These are phyloP conservation scores for Staurois parvus DNA, from an alignment of 2,797 vertebrate genomes.

Conservation along the genomic window DNA sequence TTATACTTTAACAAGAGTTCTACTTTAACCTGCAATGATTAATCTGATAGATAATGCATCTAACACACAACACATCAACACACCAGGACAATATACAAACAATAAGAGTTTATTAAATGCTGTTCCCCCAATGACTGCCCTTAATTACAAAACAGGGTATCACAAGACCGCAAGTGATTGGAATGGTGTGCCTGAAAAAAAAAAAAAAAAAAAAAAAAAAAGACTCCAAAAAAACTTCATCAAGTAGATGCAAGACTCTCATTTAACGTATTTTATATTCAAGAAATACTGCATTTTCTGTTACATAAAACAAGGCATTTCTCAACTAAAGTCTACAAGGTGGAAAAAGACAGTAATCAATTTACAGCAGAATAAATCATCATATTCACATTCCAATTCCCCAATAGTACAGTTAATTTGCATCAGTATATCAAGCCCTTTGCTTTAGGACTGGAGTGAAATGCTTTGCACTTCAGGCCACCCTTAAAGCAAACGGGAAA, in stretches of 20 bases:
- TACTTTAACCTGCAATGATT: neutral
- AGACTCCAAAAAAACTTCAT: conserved; percentile 66
- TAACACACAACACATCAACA: conserved; percentile 51
- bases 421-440: neutral
- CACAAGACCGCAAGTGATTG: conserved; percentile 83
- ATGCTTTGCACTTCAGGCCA: neutral
- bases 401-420: neutral
- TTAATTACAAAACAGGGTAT: conserved; percentile 90
- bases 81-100: conserved; percentile 86
- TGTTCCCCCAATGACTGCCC: conserved; percentile 86
- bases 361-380: conserved; percentile 13
- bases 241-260: conserved; percentile 74
- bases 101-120: conserved; percentile 93
- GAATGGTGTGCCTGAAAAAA: conserved; percentile 91
- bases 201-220: conserved; percentile 73
- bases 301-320: conserved; percentile 72
- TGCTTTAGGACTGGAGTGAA: neutral
- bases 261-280: conserved; percentile 61
- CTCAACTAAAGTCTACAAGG: conserved; percentile 24
- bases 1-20: too few species aligned
- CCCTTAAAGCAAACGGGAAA: neutral
- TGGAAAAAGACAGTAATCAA: conserved; percentile 22
- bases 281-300: conserved; percentile 70
- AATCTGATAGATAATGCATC: conserved; percentile 10
- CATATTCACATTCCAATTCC: conserved; percentile 27